Evolutionary conservation across 2,888 invertebrate genomes (phyloP).

Genomic region (Entomobrya proxima): DNA sequence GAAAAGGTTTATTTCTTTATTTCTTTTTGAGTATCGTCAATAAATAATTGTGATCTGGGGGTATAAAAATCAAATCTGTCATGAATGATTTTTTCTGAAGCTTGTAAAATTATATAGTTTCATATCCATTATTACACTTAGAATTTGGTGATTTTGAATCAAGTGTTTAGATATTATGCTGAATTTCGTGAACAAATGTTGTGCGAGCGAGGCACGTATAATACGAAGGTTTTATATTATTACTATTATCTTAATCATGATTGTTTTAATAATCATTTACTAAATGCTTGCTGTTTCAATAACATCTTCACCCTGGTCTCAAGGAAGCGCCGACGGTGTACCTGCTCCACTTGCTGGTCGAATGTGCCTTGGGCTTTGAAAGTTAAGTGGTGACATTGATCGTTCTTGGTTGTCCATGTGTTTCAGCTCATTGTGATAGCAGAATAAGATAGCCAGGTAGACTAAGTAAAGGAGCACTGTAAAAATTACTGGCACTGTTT

Average conservation of each 20-base stretch:
- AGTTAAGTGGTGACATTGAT: slow-evolving; percentile 58
- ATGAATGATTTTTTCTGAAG: too few species aligned
- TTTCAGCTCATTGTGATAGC: slow-evolving; percentile 69
- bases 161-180: not conserved
- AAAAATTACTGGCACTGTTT: slow-evolving; percentile 68
- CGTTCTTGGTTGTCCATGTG: slow-evolving; percentile 47
- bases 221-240: not conserved
- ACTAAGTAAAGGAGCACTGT: slow-evolving; percentile 69
- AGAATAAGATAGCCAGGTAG: slow-evolving; percentile 70
- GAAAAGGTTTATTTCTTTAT: too few species aligned
- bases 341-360: slow-evolving; percentile 60
- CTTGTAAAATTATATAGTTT: too few species aligned
- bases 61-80: too few species aligned
- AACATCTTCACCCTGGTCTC: slow-evolving; percentile 32
- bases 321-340: slow-evolving; percentile 44
- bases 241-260: too few species aligned
- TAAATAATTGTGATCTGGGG: too few species aligned
- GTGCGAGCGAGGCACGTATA: slow-evolving; percentile 19
- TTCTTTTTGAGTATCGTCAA: too few species aligned
- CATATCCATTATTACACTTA: too few species aligned
- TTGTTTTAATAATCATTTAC: not conserved
- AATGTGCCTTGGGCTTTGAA: slow-evolving; percentile 66
- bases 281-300: slow-evolving; percentile 37
- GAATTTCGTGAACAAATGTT: too few species aligned
- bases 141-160: too few species aligned